A percentile compares a stretch with the other conserved stretches of the same genome.
Evolutionary conservation across 2,888 invertebrate species (phyloP).

Genomic region (Temnothorax rugatulus): DNA sequence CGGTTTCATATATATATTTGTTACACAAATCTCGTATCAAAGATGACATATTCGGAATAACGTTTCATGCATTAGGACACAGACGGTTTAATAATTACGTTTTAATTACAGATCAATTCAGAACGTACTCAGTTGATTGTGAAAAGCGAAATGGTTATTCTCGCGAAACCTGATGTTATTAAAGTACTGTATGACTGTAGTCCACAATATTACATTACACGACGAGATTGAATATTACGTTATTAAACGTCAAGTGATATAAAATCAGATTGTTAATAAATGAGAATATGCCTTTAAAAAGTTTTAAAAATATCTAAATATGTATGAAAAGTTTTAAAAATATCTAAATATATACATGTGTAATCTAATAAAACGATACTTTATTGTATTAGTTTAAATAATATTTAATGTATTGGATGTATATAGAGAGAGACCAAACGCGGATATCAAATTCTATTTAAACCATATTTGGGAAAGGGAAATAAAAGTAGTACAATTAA

Average conservation of each 20-base stretch:
- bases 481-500: background rate
- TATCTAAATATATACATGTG: no score
- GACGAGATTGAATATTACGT: background rate
- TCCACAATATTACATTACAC: conserved; percentile 12
- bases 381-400: no score
- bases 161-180: background rate
- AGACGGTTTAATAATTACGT: conserved; percentile 1
- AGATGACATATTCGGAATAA: background rate
- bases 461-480: no score
- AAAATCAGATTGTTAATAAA: background rate
- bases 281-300: background rate
- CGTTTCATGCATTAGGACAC: background rate
- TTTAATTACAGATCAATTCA: conserved; percentile 12
- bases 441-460: no score
- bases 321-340: background rate
- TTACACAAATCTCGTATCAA: background rate
- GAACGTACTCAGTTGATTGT: background rate
- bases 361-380: no score
- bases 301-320: no score
- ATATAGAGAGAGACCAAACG: no score
- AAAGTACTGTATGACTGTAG: background rate
- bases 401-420: no score
- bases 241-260: background rate
- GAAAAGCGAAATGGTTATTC: background rate
- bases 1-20: background rate